A percentile compares a stretch with the other conserved stretches of the same genome.
Conservation (phyloP, 2,797 vertebrate species). For the Melanotaenia parkinsoni region DNA sequence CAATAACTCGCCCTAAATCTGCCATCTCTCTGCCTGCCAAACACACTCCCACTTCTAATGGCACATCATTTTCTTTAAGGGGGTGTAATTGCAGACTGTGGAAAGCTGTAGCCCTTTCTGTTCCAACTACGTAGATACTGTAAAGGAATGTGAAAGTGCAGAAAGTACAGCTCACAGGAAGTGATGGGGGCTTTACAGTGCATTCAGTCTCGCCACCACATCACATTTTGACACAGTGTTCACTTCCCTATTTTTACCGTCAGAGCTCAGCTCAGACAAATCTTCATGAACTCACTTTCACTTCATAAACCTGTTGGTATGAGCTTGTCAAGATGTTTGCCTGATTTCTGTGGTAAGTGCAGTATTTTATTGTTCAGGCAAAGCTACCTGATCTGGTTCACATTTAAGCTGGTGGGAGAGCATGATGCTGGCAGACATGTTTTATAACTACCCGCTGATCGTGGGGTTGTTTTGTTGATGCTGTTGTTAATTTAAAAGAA, state of each 20-base stretch:
- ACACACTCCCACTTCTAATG: slow-evolving; percentile 83
- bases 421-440: slow-evolving; percentile 1
- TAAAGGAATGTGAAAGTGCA: slow-evolving; percentile 63
- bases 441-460: slow-evolving; percentile 15
- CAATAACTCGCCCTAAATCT: slow-evolving; percentile 88
- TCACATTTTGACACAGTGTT: slow-evolving; percentile 38
- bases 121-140: slow-evolving; percentile 66
- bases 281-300: slow-evolving; percentile 33
- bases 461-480: neutral
- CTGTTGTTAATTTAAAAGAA: neutral
- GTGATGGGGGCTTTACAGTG: slow-evolving; percentile 69
- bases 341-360: slow-evolving; percentile 75
- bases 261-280: slow-evolving; percentile 30
- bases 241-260: slow-evolving; percentile 74
- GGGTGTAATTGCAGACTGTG: slow-evolving; percentile 80
- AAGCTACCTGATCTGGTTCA: slow-evolving; percentile 35
- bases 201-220: slow-evolving; percentile 31
- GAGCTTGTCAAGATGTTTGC: slow-evolving; percentile 55
- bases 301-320: slow-evolving; percentile 52
- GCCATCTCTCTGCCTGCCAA: slow-evolving; percentile 85
- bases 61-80: slow-evolving; percentile 84
- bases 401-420: slow-evolving; percentile 19
- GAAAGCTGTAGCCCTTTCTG: slow-evolving; percentile 73
- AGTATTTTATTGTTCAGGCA: slow-evolving; percentile 44
- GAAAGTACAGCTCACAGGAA: slow-evolving; percentile 75